Conservation (phyloP, 2,888 invertebrate species). For the Trachelus iudaicus region DNA sequence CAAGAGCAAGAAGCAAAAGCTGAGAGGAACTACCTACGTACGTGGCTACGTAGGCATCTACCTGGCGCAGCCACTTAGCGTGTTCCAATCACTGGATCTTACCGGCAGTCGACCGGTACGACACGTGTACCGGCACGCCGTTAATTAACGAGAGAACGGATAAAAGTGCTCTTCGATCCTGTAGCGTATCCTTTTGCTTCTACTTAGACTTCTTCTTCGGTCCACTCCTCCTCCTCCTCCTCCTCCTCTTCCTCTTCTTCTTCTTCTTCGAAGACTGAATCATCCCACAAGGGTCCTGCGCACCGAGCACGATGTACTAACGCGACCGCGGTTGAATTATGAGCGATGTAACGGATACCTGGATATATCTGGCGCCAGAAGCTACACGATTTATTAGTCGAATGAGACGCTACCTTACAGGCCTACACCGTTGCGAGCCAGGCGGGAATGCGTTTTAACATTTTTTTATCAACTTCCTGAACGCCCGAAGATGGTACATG, state of each 20-base stretch:
- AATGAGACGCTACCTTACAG: constrained; percentile 9
- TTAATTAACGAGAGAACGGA: constrained; percentile 20
- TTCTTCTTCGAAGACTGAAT: neutral
- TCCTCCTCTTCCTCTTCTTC: too few relatives aligned
- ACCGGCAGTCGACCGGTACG: constrained; percentile 1
- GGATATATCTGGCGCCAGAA: constrained; percentile 21
- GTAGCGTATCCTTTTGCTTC: neutral
- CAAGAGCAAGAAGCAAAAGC: neutral
- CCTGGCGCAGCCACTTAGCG: constrained; percentile 3
- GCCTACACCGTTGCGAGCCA: neutral
- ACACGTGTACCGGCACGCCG: constrained; percentile 21
- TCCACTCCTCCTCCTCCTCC: too few relatives aligned
- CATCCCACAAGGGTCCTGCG: neutral
- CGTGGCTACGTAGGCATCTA: neutral
- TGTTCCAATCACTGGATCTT: neutral
- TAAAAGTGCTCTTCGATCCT: constrained; percentile 6
- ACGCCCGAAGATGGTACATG: neutral
- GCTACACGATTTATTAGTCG: constrained; percentile 6
- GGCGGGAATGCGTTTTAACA: neutral
- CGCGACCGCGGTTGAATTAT: constrained; percentile 11
- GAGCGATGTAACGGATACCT: constrained; percentile 17
- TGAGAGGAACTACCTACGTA: neutral
- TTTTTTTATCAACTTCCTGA: neutral
- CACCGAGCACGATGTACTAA: neutral
- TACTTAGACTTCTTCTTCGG: neutral